Evolutionary conservation across 2,113 vertebrate species (phyloP).

Genomic region (Gnathonemus longibarbis): DNA sequence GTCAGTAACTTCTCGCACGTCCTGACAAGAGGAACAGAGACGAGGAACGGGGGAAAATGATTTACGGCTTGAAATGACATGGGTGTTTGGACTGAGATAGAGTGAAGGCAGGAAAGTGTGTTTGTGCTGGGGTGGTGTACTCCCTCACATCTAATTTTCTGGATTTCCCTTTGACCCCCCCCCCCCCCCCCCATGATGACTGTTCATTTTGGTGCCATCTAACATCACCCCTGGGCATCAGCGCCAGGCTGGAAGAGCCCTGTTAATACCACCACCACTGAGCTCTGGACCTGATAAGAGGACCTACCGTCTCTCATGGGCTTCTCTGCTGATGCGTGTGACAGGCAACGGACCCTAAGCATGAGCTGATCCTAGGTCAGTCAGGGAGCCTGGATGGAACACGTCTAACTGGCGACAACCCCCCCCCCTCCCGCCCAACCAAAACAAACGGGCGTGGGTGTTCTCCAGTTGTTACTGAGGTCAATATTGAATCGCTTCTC

Average conservation of each 20-base stretch:
- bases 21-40: slow-evolving; percentile 15
- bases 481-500: neutral
- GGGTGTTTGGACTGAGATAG: neutral
- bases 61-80: neutral
- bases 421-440: slow-evolving; percentile 2
- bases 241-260: neutral
- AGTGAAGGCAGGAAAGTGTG: neutral
- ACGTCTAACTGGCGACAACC: slow-evolving; percentile 46
- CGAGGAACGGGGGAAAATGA: neutral
- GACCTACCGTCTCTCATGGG: neutral
- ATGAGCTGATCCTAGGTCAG: slow-evolving; percentile 55
- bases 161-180: neutral
- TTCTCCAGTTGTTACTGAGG: slow-evolving; percentile 24
- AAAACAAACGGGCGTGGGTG: slow-evolving; percentile 32
- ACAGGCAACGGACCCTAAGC: slow-evolving; percentile 50
- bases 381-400: slow-evolving; percentile 47
- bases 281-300: neutral
- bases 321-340: slow-evolving; percentile 22
- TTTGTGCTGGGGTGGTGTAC: neutral
- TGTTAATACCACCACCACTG: neutral
- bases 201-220: neutral
- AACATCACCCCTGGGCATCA: neutral
- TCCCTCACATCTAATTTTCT: neutral
- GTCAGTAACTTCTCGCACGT: slow-evolving; percentile 12
- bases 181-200: neutral